Percentiles rank a stretch among this genome's conserved stretches.
Conservation (phyloP, 2,113 vertebrate species). For the Gallinago jamesoni region DNA sequence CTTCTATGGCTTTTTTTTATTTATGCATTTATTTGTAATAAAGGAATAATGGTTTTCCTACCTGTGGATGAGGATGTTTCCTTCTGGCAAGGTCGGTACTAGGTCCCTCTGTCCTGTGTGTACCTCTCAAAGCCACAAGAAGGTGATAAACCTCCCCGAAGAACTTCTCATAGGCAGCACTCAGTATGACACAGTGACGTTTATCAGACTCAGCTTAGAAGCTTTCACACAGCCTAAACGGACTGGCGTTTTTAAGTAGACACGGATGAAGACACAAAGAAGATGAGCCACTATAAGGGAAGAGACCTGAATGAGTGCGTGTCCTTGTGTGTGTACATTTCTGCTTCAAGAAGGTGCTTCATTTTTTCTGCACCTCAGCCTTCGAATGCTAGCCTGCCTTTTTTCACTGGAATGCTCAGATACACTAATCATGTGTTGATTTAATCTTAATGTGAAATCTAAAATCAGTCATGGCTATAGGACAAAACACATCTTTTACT, state of each 20-base stretch:
- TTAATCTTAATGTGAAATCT: constrained; percentile 23
- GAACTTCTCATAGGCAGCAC: neutral
- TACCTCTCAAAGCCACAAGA: constrained; percentile 34
- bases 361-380: neutral
- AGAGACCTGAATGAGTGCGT: neutral
- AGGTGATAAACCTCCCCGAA: neutral
- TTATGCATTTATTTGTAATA: constrained; percentile 42
- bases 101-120: constrained; percentile 18
- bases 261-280: neutral
- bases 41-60: constrained; percentile 26
- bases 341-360: neutral
- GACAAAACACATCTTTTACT: neutral
- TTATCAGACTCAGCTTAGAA: constrained; percentile 23
- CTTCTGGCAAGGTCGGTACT: neutral
- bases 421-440: neutral
- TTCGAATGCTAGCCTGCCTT: neutral
- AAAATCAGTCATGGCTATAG: neutral
- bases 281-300: neutral
- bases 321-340: neutral
- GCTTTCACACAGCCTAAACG: neutral
- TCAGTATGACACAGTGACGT: constrained; percentile 48
- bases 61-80: neutral
- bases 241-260: neutral
- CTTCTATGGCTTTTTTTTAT: constrained; percentile 26
- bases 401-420: neutral